Conservation (phyloP, 2,113 vertebrate genomes). For the Pelodiscus sinensis region DNA sequence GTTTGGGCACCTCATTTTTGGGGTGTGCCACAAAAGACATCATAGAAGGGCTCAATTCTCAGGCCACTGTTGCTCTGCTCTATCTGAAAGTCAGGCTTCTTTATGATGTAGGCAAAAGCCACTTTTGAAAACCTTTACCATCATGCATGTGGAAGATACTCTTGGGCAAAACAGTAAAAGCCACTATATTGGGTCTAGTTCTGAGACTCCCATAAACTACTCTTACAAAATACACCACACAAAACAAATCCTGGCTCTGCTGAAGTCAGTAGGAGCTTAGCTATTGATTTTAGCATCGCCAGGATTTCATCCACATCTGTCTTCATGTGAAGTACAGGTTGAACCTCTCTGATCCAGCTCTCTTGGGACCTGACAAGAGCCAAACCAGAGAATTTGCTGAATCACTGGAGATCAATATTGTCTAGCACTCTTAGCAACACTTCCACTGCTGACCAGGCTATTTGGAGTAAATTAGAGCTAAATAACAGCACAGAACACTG, state of each 20-base stretch:
- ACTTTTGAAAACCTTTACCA: constrained; percentile 10
- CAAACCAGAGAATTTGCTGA: too few relatives aligned
- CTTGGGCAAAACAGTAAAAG: rapidly evolving
- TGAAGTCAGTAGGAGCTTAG: not conserved
- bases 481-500: too few relatives aligned
- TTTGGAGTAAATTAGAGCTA: too few relatives aligned
- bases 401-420: too few relatives aligned
- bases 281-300: not conserved
- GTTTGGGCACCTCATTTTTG: constrained; percentile 8
- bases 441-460: too few relatives aligned
- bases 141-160: not conserved
- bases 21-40: not conserved
- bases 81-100: not conserved
- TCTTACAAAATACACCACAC: not conserved
- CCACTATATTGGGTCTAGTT: not conserved
- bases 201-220: not conserved
- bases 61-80: not conserved
- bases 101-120: constrained; percentile 7
- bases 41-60: not conserved
- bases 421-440: too few relatives aligned
- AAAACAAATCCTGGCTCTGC: not conserved
- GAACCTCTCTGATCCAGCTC: too few relatives aligned
- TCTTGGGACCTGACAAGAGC: too few relatives aligned
- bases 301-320: not conserved
- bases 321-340: not conserved